Conservation (phyloP, 2,888 invertebrate genomes). For the Eupeodes latifasciatus region DNA sequence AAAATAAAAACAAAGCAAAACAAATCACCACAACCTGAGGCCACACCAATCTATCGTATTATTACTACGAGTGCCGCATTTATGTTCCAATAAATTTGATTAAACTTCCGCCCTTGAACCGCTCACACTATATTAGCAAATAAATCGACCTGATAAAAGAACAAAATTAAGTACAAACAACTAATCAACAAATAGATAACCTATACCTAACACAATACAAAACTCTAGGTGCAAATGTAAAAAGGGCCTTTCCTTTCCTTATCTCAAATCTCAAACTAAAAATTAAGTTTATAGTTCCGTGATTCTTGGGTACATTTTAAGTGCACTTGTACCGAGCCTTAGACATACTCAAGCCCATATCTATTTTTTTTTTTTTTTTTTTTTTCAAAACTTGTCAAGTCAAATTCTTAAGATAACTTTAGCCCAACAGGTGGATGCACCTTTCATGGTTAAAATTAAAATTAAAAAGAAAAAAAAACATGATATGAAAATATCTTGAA, state of each 20-base stretch:
- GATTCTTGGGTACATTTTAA: constrained; percentile 57
- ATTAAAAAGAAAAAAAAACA: no score
- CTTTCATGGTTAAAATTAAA: constrained; percentile 44
- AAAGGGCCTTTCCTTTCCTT: constrained; percentile 49
- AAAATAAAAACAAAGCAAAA: constrained; percentile 48
- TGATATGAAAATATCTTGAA: constrained; percentile 48
- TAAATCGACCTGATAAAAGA: constrained; percentile 59
- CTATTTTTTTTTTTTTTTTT: constrained; percentile 6
- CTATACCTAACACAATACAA: constrained; percentile 1
- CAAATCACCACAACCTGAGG: constrained; percentile 71
- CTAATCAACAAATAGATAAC: constrained; percentile 49
- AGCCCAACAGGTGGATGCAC: constrained; percentile 69
- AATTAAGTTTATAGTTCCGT: not conserved
- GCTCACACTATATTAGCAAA: constrained; percentile 37
- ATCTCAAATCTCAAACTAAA: constrained; percentile 41
- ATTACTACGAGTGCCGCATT: constrained; percentile 8
- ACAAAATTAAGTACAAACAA: constrained; percentile 3
- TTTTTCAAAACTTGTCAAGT: constrained; percentile 56
- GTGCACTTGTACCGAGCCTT: constrained; percentile 53
- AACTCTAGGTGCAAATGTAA: constrained; percentile 65
- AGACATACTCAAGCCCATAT: not conserved
- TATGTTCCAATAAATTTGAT: constrained; percentile 68
- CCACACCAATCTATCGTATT: not conserved
- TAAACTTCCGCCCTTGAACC: constrained; percentile 44
- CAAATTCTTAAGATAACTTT: constrained; percentile 63